Percentiles rank a stretch among this genome's conserved stretches.
phyloP scores from a whole-genome alignment of 2,113 vertebrate species.

The Elephas maximus region DNA sequence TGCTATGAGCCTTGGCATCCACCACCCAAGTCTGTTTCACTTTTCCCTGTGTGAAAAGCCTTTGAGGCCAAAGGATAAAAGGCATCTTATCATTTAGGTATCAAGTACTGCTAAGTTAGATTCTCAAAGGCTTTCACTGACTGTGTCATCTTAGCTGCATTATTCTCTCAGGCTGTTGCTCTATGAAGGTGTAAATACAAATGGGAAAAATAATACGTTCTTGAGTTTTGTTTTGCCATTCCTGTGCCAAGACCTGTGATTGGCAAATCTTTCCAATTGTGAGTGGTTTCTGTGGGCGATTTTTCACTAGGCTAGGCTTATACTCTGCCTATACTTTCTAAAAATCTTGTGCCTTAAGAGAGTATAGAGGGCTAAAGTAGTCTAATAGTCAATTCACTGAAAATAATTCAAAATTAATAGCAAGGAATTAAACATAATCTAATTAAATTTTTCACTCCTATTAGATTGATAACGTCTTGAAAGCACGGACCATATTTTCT shows the following conservation, averaged over 20 bases:
- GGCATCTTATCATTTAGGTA: constrained; percentile 5
- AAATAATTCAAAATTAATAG: constrained; percentile 42
- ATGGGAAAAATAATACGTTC: constrained; percentile 15
- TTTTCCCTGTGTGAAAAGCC: not conserved
- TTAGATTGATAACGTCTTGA: not conserved
- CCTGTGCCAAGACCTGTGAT: not conserved
- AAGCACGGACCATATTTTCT: not conserved
- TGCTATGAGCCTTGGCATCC: not conserved
- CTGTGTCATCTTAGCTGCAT: not conserved
- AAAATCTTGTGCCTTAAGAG: not conserved
- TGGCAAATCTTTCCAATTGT: not conserved
- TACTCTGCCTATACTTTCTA: not conserved
- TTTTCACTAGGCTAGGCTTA: not conserved
- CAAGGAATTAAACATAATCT: not conserved
- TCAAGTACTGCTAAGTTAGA: not conserved
- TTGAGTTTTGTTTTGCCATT: not conserved
- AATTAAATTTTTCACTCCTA: not conserved
- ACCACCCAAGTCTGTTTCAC: not conserved
- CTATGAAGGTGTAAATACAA: not conserved
- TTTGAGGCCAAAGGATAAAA: constrained; percentile 41
- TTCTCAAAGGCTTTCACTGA: constrained; percentile 8
- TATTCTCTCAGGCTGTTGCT: constrained; percentile 34
- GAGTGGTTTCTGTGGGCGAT: not conserved
- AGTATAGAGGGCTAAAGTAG: not conserved
- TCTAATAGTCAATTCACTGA: not conserved